phyloP scores from a whole-genome alignment of 1,140 invertebrate genomes.

The Drosophila willistoni region DNA sequence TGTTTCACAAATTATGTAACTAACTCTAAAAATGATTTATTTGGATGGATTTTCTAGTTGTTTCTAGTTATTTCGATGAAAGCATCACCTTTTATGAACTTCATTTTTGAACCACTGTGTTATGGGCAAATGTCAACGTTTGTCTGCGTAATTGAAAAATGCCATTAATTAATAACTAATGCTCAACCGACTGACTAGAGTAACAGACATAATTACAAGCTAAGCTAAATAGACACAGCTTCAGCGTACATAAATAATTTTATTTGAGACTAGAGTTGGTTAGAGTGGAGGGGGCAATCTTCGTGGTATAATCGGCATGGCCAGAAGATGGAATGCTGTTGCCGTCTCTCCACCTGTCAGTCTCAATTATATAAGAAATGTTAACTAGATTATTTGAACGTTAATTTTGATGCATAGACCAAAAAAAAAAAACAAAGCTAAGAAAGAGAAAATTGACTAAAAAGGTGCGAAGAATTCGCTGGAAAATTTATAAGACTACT shows the following conservation, averaged over 20 bases:
- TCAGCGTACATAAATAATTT: slow-evolving; percentile 52
- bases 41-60: too few species aligned
- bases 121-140: slow-evolving; percentile 65
- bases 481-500: slow-evolving; percentile 41
- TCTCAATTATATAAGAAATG: slow-evolving; percentile 71
- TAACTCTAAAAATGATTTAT: too few species aligned
- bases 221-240: slow-evolving; percentile 43
- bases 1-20: too few species aligned
- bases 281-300: not conserved
- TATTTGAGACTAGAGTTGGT: slow-evolving; percentile 25
- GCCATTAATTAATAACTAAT: slow-evolving; percentile 70
- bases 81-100: too few species aligned
- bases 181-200: slow-evolving; percentile 29
- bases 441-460: slow-evolving; percentile 69
- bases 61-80: too few species aligned
- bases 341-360: slow-evolving; percentile 49
- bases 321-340: slow-evolving; percentile 12
- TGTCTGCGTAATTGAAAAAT: slow-evolving; percentile 76
- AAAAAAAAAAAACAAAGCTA: slow-evolving; percentile 29
- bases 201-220: slow-evolving; percentile 50
- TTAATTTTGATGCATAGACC: slow-evolving; percentile 70
- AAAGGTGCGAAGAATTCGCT: slow-evolving; percentile 69
- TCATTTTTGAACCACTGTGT: slow-evolving; percentile 44
- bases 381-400: slow-evolving; percentile 73
- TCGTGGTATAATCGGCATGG: slow-evolving; percentile 7